Conservation (phyloP, 2,113 vertebrate species). For the Pontoporia blainvillei region DNA sequence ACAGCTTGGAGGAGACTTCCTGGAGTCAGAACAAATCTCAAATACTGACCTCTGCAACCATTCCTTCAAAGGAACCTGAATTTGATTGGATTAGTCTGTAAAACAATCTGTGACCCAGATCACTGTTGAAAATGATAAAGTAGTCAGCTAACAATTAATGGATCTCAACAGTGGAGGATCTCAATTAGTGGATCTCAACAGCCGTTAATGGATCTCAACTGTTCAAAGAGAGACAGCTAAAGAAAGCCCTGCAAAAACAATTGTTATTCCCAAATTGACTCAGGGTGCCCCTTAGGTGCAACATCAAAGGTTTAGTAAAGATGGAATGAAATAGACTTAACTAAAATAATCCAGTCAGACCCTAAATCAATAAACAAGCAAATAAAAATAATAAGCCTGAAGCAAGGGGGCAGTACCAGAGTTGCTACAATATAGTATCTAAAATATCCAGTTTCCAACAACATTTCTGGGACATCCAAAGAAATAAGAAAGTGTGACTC, state of each 20-base stretch:
- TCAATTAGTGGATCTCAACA: not conserved
- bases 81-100: not conserved
- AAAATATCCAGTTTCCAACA: not conserved
- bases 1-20: not conserved
- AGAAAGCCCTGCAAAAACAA: not conserved
- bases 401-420: rapidly evolving
- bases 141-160: not conserved
- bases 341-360: not conserved
- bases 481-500: not conserved
- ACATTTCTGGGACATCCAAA: not conserved
- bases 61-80: not conserved
- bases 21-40: not conserved
- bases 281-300: not conserved
- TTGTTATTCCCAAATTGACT: not conserved
- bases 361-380: not conserved
- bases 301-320: not conserved
- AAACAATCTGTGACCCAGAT: not conserved
- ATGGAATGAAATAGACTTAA: not conserved
- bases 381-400: not conserved
- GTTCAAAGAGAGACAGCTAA: not conserved
- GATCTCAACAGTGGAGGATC: not conserved
- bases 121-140: not conserved
- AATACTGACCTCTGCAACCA: not conserved
- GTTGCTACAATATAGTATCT: not conserved
- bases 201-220: not conserved